These are phyloP conservation scores for Drosophila diplacantha DNA, from an alignment of 2,888 invertebrate species.

Conservation along the genomic window DNA sequence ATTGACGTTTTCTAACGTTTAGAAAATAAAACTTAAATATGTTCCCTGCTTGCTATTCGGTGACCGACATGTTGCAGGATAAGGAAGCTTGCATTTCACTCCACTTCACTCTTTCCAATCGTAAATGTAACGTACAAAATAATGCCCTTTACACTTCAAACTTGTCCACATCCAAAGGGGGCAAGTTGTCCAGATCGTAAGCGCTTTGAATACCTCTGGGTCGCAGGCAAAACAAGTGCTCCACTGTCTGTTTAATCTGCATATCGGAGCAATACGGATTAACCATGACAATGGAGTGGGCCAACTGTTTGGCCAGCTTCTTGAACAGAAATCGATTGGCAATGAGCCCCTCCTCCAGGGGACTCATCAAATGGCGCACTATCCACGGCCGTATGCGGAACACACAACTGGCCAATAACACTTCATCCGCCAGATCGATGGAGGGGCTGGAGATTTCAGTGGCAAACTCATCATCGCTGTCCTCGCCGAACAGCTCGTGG, in stretches of 20 bases:
- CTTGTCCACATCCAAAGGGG: conserved; percentile 39
- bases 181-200: conserved; percentile 62
- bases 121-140: not conserved
- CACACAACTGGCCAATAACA: conserved; percentile 72
- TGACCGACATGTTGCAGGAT: not conserved
- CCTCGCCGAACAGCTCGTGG: conserved; percentile 72
- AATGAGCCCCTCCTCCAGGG: conserved; percentile 73
- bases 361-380: conserved; percentile 74
- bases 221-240: conserved; percentile 70
- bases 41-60: not conserved
- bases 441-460: conserved; percentile 68
- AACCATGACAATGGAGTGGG: conserved; percentile 65
- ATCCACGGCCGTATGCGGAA: conserved; percentile 76
- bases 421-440: conserved; percentile 73
- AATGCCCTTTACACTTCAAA: conserved; percentile 30
- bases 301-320: conserved; percentile 72
- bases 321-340: conserved; percentile 75
- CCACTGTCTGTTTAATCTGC: conserved; percentile 65
- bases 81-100: not conserved
- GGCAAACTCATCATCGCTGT: conserved; percentile 75
- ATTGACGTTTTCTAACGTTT: not conserved
- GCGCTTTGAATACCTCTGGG: conserved; percentile 61
- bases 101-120: not conserved
- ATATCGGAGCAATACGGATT: conserved; percentile 74
- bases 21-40: not conserved